Conservation (phyloP, 2,797 vertebrate species). For the Peromyscus attwateri region DNA sequence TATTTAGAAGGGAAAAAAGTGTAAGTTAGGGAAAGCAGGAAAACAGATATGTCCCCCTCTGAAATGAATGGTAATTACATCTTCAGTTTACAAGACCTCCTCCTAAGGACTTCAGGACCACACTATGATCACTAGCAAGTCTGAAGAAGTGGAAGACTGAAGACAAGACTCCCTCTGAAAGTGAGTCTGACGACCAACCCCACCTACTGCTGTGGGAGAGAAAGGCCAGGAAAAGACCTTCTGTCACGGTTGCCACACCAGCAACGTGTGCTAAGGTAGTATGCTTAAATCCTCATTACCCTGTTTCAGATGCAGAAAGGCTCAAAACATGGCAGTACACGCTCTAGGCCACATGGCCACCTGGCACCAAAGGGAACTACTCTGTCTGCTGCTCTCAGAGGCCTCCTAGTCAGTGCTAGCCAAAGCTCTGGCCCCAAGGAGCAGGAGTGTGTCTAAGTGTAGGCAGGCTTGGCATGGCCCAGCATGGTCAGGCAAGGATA, state of each 20-base stretch:
- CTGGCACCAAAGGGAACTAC: neutral
- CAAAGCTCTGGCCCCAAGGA: neutral
- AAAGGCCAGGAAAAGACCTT: neutral
- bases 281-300: neutral
- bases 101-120: neutral
- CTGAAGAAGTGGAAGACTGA: neutral
- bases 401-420: neutral
- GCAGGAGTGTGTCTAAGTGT: neutral
- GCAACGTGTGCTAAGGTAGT: neutral
- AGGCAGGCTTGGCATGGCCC: neutral
- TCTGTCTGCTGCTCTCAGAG: neutral
- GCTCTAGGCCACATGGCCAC: neutral
- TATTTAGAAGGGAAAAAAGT: neutral
- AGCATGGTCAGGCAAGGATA: neutral
- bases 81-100: neutral
- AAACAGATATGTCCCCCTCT: neutral
- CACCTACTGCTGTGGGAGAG: neutral
- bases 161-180: neutral
- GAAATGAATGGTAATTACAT: neutral
- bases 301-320: neutral
- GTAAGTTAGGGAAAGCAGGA: neutral
- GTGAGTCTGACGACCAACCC: neutral
- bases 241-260: neutral
- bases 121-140: neutral
- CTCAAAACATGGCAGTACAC: neutral